Evolutionary conservation across 2,113 vertebrate genomes (phyloP), one percentile per base, ranked within the genome.

Genomic region (Mellivora capensis): DNA sequence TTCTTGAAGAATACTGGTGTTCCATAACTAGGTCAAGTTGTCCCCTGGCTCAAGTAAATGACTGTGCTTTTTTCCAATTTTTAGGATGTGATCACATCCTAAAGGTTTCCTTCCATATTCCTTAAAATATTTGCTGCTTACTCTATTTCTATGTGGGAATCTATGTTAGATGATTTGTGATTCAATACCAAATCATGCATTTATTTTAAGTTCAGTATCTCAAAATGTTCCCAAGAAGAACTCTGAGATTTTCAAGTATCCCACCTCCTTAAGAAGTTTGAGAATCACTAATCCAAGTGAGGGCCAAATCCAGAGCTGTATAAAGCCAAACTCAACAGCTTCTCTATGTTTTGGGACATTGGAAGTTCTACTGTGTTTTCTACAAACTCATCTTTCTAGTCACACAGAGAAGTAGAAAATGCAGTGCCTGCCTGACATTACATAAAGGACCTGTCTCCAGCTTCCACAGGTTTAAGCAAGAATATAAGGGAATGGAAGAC

Each of bases 1-100:
- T 72, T 94, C 87, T 94, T 92, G 3, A 77, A 95, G 71, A 90
- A 82, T 39, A 69, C 18, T n/a, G 3, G 4, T 96, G 61, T 80
- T 83, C 39, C 34, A 49, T 72, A 96, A 94, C 42, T 90, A 83
- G 89, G 83, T 69, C 94, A 94, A 67, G 74, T 37, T 57, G 42
- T 94, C 54, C 84, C 47, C 39, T 34, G 84, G 62, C 39, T 81
- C 94, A 77, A 44, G 80, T 54, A 90, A 91, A 88, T 21, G 23
- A 83, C 3, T 59, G 59, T 86, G 18, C 62, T 44, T 88, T 37
- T 82, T 97, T 91, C 47, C 61, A 83, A 15, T 76, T 91, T 84
- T 81, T 76, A 81, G 67, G 82, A 17, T 29, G 17, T 64, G 82
- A 81, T 64, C 82, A 94, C 87, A 87, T 86, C 34, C 77, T 42